Percentiles rank a stretch among this genome's conserved stretches.
Evolutionary conservation across 2,113 vertebrate genomes (phyloP).

Genomic region (Pelvicachromis taeniatus): DNA sequence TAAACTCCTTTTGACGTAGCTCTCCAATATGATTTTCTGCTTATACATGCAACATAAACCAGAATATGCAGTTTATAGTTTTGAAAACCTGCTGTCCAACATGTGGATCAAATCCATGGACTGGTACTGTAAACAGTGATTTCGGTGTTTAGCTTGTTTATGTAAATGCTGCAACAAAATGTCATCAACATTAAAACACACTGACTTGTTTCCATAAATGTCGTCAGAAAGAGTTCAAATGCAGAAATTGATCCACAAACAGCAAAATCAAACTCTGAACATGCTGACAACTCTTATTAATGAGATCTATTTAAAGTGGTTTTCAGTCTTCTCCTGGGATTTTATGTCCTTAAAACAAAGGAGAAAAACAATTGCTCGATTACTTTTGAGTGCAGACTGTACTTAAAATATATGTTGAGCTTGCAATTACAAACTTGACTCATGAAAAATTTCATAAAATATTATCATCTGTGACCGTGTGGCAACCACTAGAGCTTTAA

Average conservation of each 20-base stretch:
- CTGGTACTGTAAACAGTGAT: neutral
- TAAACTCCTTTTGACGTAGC: neutral
- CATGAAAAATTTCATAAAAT: too few species aligned
- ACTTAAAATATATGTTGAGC: neutral
- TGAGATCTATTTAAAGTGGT: neutral
- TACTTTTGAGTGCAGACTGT: neutral
- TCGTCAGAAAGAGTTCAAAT: neutral
- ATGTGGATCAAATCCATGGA: neutral
- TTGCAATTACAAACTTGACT: neutral
- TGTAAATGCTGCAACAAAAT: neutral
- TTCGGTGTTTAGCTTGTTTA: neutral
- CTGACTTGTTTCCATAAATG: neutral
- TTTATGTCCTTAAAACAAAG: neutral
- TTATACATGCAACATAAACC: neutral
- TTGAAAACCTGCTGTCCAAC: neutral
- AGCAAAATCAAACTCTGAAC: neutral
- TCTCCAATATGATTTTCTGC: neutral
- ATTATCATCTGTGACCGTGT: too few species aligned
- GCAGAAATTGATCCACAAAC: neutral
- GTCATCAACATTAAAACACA: neutral
- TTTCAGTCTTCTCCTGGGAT: neutral
- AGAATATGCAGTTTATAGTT: neutral
- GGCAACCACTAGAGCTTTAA: neutral
- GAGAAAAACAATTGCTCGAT: neutral
- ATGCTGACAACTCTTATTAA: neutral